A percentile compares a stretch with the other conserved stretches of the same genome.
phyloP scores from a whole-genome alignment of 2,888 invertebrate species.

The Crocallis elinguaria region DNA sequence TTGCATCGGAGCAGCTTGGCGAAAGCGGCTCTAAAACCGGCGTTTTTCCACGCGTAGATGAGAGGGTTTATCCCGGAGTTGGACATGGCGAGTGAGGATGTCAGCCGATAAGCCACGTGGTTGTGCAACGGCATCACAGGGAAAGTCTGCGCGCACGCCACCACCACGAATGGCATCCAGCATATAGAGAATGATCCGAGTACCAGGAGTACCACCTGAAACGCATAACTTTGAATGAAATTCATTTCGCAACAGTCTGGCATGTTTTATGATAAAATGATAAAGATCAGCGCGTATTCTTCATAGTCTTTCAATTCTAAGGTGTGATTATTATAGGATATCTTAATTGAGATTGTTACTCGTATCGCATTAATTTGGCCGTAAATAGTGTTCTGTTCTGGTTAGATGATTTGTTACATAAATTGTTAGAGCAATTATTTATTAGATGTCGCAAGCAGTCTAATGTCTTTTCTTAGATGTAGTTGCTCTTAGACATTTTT shows the following conservation, averaged over 20 bases:
- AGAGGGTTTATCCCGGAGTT: slow-evolving; percentile 93
- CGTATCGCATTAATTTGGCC: background rate
- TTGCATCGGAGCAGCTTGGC: slow-evolving; percentile 87
- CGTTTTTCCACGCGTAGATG: slow-evolving; percentile 94
- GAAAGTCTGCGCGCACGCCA: slow-evolving; percentile 86
- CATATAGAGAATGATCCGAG: slow-evolving; percentile 92
- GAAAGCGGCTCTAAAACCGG: slow-evolving; percentile 90
- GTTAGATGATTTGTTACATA: slow-evolving; percentile 16
- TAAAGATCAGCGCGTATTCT: background rate
- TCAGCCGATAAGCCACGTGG: slow-evolving; percentile 85
- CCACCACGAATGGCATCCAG: slow-evolving; percentile 92
- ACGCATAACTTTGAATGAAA: background rate
- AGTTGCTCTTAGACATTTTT: background rate
- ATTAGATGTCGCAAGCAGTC: background rate
- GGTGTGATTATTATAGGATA: too few relatives aligned
- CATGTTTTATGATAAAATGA: background rate
- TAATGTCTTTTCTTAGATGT: background rate
- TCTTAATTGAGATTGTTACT: too few relatives aligned
- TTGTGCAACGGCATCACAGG: slow-evolving; percentile 79
- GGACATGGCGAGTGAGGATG: slow-evolving; percentile 90
- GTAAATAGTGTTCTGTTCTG: too few relatives aligned
- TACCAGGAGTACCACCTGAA: slow-evolving; percentile 90
- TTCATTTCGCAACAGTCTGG: background rate
- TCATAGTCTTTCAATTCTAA: too few relatives aligned
- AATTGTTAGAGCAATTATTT: slow-evolving; percentile 4